Base-by-base conservation (phyloP, 1,140 invertebrate species). In the Halyomorpha halys region DNA sequence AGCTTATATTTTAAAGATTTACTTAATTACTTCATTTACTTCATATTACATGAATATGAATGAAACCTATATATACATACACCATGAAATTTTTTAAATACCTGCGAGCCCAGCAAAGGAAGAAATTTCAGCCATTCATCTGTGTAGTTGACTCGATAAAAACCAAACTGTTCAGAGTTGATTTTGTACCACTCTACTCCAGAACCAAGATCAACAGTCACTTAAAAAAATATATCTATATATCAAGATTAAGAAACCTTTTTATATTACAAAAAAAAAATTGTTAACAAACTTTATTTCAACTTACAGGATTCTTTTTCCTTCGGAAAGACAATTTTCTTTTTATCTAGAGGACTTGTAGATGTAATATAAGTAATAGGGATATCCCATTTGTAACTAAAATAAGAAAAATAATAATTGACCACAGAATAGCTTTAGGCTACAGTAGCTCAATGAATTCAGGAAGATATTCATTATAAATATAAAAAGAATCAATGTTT, bases 311-410 rank as follows among this genome's bases (percentile, higher is more conserved):
- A 59, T 44, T 62, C 59, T 16, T 34, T 49, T 13, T 59, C 65
- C 19, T 59, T 49, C 0, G 56, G n/a, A 60, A 63, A 66, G 16
- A 62, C 18, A 3, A 25, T 44, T 16, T 56, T 63, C 13, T 49
- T 44, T 19, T 59, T 19, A 34, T 47, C 63, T 27, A 72, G n/a
- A 16, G 73, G 67, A 67, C 79, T 78, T 64, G 74, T 73, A 63
- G 80, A 83, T 1, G 86, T 88, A 39, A 81, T 79, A 69, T 87
- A 91, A 0, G 86, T 86, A 9, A 95, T 80, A 14, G 89, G 89
- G 39, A 94, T 81, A 54, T 84, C 88, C 90, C 91, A 94, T 68
- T 82, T 83, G 71, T 88, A 87, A 64, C 84, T 86, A 68, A 79
- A 76, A 70, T 67, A 61, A 59, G n/a, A 19, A 59, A 13, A 30